phyloP scores from a whole-genome alignment of 2,888 invertebrate genomes.

The Cerastis leucographa region DNA sequence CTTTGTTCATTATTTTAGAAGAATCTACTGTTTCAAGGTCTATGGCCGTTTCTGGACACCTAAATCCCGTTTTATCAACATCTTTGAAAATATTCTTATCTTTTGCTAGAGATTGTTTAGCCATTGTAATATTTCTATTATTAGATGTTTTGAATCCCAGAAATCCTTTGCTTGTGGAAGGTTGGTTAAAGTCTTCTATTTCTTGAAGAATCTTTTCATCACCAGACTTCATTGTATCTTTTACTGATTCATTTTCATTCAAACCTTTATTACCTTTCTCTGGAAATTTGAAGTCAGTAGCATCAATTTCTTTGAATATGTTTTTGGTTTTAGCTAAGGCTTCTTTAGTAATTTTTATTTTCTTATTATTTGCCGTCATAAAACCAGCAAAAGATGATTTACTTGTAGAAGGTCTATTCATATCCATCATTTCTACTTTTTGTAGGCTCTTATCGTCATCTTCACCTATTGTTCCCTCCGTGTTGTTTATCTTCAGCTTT shows the following conservation, averaged over 20 bases:
- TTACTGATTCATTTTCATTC: neutral
- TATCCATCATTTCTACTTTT: neutral
- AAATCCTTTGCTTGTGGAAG: conserved; percentile 21
- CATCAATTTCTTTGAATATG: conserved; percentile 48
- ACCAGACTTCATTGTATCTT: neutral
- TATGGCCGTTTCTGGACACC: neutral
- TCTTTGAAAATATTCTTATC: conserved; percentile 47
- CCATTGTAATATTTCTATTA: conserved; percentile 36
- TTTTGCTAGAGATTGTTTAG: conserved; percentile 26
- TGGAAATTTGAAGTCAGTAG: conserved; percentile 12
- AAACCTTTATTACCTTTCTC: neutral
- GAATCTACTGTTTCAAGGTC: neutral
- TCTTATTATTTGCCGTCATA: conserved; percentile 45
- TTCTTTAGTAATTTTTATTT: conserved; percentile 27
- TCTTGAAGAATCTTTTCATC: neutral
- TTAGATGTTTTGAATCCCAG: conserved; percentile 45
- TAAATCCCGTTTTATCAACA: conserved; percentile 20
- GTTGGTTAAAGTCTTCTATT: neutral
- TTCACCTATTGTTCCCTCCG: neutral
- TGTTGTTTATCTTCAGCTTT: neutral
- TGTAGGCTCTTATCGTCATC: neutral
- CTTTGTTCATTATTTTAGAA: neutral
- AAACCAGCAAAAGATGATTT: conserved; percentile 31
- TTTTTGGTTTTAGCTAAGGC: conserved; percentile 26
- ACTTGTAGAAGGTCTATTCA: conserved; percentile 14